Base-by-base conservation (phyloP, 2,113 vertebrate genomes). In the Xiphophorus hellerii region DNA sequence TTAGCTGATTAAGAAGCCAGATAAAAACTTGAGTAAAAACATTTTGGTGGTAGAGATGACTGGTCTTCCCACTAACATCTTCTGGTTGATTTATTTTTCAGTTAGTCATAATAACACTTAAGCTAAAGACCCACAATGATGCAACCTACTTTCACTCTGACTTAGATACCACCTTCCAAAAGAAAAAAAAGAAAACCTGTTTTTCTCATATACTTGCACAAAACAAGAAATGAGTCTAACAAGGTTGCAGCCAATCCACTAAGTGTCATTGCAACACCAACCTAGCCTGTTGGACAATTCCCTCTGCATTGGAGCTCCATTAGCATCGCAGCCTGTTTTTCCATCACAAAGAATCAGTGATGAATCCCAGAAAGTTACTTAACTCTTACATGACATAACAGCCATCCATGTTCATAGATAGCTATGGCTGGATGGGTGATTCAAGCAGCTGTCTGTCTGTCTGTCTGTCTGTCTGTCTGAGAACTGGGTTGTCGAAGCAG, bases 61-160 rank as follows among this genome's bases (percentile, higher is more conserved):
- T 70, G 29, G 5, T 62, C 35, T 86, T 87, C 76, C 69, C 33
- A 62, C 80, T 76, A 77, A 17, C 73, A 63, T n/a, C 48, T 39
- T 0, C 8, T 37, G 37, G 42, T 8, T 68, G 30, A 4, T 66
- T 71, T 70, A 37, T 72, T 82, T 48, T 54, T 78, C 33, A 70
- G 15, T 42, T 20, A 61, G 58, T 86, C 87, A 87, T 29, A 76
- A 54, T 76, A 78, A 84, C 63, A 84, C 63, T 65, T 2, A 63
- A 44, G 17, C 71, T 71, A 29, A 29, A 74, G 61, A 68, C 71
- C 28, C 3, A 12, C 73, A 71, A 75, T 84, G 69, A 84, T 70
- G 73, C 69, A 77, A 29, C 63, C 31, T 42, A 63, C 77, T 90
- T 83, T 89, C 84, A 63, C 37, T 74, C 28, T 82, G 70, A 86